A percentile compares a stretch with the other conserved stretches of the same genome.
These are phyloP conservation scores for Neodiprion lecontei DNA, from an alignment of 1,140 invertebrate genomes.

Conservation along the genomic window DNA sequence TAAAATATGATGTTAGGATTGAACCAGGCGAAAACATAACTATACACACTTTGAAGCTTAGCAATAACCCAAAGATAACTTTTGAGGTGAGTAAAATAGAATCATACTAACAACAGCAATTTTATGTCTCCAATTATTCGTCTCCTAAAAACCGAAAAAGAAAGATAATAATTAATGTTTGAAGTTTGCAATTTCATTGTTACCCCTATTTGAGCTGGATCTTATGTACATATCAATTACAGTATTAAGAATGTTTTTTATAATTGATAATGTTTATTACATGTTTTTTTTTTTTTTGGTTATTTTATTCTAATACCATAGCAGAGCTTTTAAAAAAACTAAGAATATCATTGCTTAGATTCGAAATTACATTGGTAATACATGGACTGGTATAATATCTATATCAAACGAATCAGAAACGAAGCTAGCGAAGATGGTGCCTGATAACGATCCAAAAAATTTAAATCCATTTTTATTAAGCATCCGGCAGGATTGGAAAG, in stretches of 20 bases:
- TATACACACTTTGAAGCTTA: constrained; percentile 70
- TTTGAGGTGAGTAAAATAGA: constrained; percentile 65
- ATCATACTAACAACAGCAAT: not conserved
- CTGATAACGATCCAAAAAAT: constrained; percentile 71
- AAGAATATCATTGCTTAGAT: constrained; percentile 51
- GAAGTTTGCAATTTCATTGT: not conserved
- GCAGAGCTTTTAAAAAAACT: not conserved
- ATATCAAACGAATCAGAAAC: constrained; percentile 73
- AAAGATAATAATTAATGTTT: not conserved
- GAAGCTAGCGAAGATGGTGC: constrained; percentile 71
- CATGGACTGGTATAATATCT: constrained; percentile 76
- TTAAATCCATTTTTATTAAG: constrained; percentile 73
- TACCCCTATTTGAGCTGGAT: not conserved
- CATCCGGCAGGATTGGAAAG: constrained; percentile 69
- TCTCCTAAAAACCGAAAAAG: not conserved
- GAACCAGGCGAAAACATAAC: constrained; percentile 76
- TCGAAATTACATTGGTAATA: constrained; percentile 70
- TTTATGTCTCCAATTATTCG: not conserved
- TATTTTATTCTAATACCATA: not conserved
- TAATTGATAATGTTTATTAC: not conserved
- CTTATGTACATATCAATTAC: not conserved
- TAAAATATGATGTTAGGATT: constrained; percentile 66
- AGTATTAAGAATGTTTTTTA: constrained; percentile 25
- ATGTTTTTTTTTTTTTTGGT: not conserved
- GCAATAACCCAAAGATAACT: constrained; percentile 65